Conservation (phyloP, 2,888 invertebrate species). For the Lithophane socia region DNA sequence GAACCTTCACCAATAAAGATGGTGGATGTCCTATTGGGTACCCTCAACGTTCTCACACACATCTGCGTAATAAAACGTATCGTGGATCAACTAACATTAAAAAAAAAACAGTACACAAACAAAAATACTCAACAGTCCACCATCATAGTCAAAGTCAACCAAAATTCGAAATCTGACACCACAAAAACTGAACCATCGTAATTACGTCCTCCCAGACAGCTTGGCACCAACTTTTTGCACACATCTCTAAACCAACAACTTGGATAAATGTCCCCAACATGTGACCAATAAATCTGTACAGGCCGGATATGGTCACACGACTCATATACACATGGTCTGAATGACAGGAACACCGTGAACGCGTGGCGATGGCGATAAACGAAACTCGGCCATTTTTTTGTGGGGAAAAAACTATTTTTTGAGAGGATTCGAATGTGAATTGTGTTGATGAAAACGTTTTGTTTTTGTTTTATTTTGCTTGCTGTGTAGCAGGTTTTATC, state of each 20-base stretch:
- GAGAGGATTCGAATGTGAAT: constrained; percentile 16
- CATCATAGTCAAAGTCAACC: constrained; percentile 31
- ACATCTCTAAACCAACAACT: constrained; percentile 67
- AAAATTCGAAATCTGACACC: constrained; percentile 17
- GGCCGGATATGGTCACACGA: constrained; percentile 82
- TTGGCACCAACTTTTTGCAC: constrained; percentile 83
- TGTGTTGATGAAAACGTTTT: constrained; percentile 8
- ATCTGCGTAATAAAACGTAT: neutral
- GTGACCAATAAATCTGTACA: constrained; percentile 78
- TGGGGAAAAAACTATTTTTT: constrained; percentile 3
- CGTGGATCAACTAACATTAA: neutral
- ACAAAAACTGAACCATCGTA: constrained; percentile 54
- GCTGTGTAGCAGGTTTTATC: neutral
- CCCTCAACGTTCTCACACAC: neutral
- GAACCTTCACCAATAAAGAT: neutral
- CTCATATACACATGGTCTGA: constrained; percentile 51
- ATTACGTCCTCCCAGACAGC: constrained; percentile 76
- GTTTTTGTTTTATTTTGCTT: constrained; percentile 3
- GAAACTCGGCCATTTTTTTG: constrained; percentile 18
- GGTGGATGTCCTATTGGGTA: neutral
- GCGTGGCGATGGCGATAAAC: constrained; percentile 50
- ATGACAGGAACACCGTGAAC: constrained; percentile 44
- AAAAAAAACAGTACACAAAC: neutral
- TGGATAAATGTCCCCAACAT: constrained; percentile 69
- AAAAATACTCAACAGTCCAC: neutral